Evolutionary conservation across 2,797 vertebrate genomes (phyloP).

Genomic region (Falco rusticolus): DNA sequence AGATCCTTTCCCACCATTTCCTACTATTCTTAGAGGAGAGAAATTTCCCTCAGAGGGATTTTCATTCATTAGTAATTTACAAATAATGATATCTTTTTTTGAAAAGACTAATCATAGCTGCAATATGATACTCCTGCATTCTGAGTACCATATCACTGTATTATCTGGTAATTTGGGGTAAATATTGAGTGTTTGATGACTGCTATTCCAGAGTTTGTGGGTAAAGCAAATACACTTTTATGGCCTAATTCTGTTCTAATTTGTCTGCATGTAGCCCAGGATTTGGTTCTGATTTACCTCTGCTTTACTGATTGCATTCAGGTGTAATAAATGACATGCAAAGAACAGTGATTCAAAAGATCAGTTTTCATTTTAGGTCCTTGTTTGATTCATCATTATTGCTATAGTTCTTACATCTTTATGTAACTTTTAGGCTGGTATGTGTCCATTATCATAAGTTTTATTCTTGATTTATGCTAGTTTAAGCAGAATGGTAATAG

Average conservation of each 20-base stretch:
- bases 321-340: background rate
- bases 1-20: background rate
- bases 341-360: background rate
- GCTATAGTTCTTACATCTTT: background rate
- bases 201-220: background rate
- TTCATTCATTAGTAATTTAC: background rate
- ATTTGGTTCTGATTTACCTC: background rate
- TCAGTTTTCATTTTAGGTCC: background rate
- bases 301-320: background rate
- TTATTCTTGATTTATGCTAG: background rate
- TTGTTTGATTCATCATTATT: background rate
- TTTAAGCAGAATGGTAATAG: background rate
- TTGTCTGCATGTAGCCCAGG: background rate
- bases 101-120: background rate
- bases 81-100: background rate
- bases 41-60: background rate
- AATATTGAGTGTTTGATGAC: background rate
- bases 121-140: background rate
- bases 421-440: background rate
- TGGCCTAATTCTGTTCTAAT: background rate
- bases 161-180: background rate
- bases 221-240: background rate
- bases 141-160: background rate
- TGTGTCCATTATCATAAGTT: background rate
- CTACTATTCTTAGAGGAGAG: background rate